Percentiles rank a stretch among this genome's conserved stretches.
Evolutionary conservation across 2,888 invertebrate genomes (phyloP).

Genomic region (Cosmia trapezina): DNA sequence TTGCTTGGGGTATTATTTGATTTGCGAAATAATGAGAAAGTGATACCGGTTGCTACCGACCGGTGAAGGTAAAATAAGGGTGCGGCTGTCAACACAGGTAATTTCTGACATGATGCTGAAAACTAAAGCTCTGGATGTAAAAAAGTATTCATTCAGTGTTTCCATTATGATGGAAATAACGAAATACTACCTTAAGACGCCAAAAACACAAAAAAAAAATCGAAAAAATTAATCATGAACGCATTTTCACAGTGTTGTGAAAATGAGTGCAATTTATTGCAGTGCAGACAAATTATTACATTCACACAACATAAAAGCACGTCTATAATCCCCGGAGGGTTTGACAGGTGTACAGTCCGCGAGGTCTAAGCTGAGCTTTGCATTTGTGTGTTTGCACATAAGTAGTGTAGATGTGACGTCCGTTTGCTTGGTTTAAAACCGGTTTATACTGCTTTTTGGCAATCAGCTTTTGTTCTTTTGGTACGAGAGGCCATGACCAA

Average conservation of each 20-base stretch:
- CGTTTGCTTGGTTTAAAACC: too few species aligned
- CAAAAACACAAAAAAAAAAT: background rate
- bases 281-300: background rate
- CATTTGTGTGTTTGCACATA: too few species aligned
- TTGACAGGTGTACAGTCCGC: too few species aligned
- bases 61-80: slow-evolving; percentile 6
- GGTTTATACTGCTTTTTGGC: too few species aligned
- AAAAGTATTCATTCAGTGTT: background rate
- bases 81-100: background rate
- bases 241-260: background rate
- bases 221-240: too few species aligned
- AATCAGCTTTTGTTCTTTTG: too few species aligned
- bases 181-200: too few species aligned
- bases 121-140: background rate
- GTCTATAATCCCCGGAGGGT: background rate
- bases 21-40: slow-evolving; percentile 28
- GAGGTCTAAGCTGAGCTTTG: too few species aligned
- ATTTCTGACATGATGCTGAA: too few species aligned
- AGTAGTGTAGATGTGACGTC: too few species aligned
- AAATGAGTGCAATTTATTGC: background rate
- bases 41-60: slow-evolving; percentile 19
- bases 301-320: background rate
- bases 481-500: too few species aligned
- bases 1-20: slow-evolving; percentile 21
- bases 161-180: background rate